Conservation (phyloP, 2,113 vertebrate species). For the Vidua macroura region DNA sequence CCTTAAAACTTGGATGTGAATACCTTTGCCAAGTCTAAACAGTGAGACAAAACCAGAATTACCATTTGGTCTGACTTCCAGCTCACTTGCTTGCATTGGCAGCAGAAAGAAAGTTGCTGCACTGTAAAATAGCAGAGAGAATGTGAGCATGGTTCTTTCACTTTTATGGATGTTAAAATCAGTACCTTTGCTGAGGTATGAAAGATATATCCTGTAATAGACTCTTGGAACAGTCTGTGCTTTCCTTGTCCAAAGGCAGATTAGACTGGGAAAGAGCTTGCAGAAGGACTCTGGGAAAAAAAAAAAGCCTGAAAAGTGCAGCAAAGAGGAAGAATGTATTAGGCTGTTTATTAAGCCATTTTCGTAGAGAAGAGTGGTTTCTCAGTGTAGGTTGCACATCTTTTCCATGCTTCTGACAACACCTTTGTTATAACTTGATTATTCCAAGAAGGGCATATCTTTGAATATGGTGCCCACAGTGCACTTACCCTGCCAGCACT, state of each 20-base stretch:
- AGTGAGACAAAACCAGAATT: background rate
- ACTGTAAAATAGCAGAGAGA: background rate
- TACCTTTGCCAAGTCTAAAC: background rate
- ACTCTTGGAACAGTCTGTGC: background rate
- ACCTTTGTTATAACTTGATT: background rate
- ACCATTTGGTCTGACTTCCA: background rate
- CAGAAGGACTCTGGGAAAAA: background rate
- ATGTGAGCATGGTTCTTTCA: rapidly evolving
- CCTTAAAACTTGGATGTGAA: background rate
- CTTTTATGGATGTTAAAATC: background rate
- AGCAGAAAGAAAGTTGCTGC: background rate
- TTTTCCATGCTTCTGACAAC: background rate
- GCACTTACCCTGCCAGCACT: background rate
- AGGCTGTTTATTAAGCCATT: background rate
- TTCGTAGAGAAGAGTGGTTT: background rate
- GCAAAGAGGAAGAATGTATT: background rate
- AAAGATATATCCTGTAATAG: background rate
- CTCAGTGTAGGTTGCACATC: background rate
- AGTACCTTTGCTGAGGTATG: background rate
- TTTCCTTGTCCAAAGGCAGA: background rate
- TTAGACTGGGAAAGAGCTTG: background rate
- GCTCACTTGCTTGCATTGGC: background rate
- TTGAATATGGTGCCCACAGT: background rate
- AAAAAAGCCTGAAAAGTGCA: background rate
- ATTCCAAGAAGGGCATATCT: background rate